Evolutionary conservation across 2,888 invertebrate genomes (phyloP).

Genomic region (Cantharis flavilabris): DNA sequence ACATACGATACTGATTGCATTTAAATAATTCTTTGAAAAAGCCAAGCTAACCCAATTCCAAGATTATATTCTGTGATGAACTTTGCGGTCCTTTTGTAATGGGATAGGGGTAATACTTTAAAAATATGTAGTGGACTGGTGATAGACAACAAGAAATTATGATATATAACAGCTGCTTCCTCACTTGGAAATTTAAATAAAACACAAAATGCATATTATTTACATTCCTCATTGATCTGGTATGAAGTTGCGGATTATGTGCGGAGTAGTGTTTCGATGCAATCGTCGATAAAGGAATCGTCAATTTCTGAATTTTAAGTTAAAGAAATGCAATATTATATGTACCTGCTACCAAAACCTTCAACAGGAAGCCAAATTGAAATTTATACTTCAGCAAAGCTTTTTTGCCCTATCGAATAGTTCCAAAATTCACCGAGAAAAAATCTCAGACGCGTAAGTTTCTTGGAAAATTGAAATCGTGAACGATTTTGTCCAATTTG

Average conservation of each 20-base stretch:
- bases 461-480: background rate
- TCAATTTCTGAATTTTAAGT: background rate
- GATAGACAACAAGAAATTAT: slow-evolving; percentile 24
- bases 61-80: background rate
- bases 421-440: too few species aligned
- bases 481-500: background rate
- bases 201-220: background rate
- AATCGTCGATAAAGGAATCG: background rate
- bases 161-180: slow-evolving; percentile 32
- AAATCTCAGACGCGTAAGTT: background rate
- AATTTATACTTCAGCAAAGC: too few species aligned
- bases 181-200: background rate
- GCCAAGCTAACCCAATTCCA: background rate
- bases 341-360: background rate
- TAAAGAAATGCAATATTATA: background rate
- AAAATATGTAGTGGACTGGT: slow-evolving; percentile 22
- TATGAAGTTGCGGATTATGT: background rate
- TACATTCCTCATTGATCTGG: background rate
- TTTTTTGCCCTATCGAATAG: too few species aligned
- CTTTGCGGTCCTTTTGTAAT: slow-evolving; percentile 29
- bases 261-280: background rate
- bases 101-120: slow-evolving; percentile 30
- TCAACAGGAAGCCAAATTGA: too few species aligned
- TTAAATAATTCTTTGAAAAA: slow-evolving; percentile 1
- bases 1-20: background rate